Evolutionary conservation across 2,888 invertebrate genomes (phyloP).

Genomic region (Shargacucullia verbasci): DNA sequence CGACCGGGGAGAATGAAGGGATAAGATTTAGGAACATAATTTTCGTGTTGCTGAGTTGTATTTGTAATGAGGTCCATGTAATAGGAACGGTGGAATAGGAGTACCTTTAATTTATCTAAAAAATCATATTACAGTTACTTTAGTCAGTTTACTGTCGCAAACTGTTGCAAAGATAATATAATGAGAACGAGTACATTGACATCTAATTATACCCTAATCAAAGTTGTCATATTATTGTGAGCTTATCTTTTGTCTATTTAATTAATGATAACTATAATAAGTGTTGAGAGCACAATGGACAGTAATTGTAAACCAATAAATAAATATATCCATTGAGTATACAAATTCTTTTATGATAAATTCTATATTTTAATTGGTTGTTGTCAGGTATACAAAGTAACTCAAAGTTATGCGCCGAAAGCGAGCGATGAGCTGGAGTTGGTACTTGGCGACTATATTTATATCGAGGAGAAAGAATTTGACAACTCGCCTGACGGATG

Average conservation of each 20-base stretch:
- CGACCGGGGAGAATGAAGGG: too few relatives aligned
- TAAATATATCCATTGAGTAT: conserved; percentile 6
- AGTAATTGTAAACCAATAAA: neutral
- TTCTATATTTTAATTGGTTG: conserved; percentile 30
- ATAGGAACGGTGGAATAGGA: too few relatives aligned
- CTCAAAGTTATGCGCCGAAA: conserved; percentile 93
- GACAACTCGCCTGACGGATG: conserved; percentile 94
- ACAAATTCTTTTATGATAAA: neutral
- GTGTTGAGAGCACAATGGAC: neutral
- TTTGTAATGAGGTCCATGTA: too few relatives aligned
- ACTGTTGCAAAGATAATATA: too few relatives aligned
- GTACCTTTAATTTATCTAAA: too few relatives aligned
- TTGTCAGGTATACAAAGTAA: conserved; percentile 92
- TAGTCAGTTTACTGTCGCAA: too few relatives aligned
- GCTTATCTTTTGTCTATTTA: neutral
- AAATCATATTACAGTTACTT: too few relatives aligned
- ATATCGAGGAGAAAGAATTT: conserved; percentile 93
- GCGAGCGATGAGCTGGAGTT: conserved; percentile 96
- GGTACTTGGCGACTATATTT: conserved; percentile 95
- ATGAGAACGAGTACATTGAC: too few relatives aligned
- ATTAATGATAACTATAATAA: neutral
- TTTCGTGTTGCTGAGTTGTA: too few relatives aligned
- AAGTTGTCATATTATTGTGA: too few relatives aligned
- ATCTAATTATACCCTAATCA: too few relatives aligned
- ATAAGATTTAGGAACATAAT: too few relatives aligned